These are phyloP conservation scores for Corythornis cristatus DNA, from an alignment of 2,113 vertebrate species.

Conservation along the genomic window DNA sequence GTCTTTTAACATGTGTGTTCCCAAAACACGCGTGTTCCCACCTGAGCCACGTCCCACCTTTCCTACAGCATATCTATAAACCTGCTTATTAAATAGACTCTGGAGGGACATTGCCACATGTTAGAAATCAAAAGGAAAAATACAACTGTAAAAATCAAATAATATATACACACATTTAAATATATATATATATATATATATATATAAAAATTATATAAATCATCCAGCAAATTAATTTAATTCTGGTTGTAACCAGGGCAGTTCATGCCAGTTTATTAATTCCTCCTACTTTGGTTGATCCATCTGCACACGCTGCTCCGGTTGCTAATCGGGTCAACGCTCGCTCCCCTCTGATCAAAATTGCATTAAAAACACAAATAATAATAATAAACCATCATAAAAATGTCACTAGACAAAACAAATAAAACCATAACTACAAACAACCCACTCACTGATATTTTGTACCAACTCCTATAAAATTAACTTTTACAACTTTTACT, in stretches of 20 bases:
- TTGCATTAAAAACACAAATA: conserved; percentile 42
- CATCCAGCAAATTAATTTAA: not conserved
- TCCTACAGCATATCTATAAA: not conserved
- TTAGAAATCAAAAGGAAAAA: not conserved
- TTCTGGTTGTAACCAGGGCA: not conserved
- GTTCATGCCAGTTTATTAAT: not conserved
- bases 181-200: too few species aligned
- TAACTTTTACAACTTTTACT: conserved; percentile 56
- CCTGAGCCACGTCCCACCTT: rapidly evolving
- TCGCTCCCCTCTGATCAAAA: not conserved
- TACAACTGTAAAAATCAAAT: too few species aligned
- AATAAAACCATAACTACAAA: not conserved
- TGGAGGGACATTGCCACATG: not conserved
- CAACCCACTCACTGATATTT: not conserved
- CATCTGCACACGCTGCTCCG: not conserved
- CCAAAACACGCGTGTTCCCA: rapidly evolving
- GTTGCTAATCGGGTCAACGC: not conserved
- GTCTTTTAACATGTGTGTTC: not conserved
- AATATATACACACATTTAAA: too few species aligned
- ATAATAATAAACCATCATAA: conserved; percentile 56
- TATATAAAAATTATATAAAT: too few species aligned
- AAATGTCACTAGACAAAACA: conserved; percentile 33
- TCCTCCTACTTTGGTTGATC: not conserved
- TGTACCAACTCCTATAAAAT: conserved; percentile 37
- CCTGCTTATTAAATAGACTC: not conserved